phyloP scores from a whole-genome alignment of 2,113 vertebrate genomes.

The Platycercus adscitus region DNA sequence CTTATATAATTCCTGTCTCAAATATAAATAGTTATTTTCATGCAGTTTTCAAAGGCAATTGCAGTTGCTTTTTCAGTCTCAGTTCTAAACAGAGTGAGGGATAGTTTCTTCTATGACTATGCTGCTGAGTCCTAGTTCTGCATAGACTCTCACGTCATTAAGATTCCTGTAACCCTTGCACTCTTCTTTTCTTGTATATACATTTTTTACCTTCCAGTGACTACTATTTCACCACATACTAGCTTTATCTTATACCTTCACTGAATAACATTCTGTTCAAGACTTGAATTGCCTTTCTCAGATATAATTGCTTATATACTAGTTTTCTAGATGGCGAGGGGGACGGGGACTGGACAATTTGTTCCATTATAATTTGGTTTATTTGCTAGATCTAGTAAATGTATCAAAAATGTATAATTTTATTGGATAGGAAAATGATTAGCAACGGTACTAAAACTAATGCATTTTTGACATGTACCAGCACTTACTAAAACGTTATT shows the following conservation, averaged over 20 bases:
- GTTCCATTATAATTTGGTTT: neutral
- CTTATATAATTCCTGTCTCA: neutral
- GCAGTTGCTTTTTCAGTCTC: neutral
- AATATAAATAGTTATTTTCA: neutral
- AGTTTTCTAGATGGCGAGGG: neutral
- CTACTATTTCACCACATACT: neutral
- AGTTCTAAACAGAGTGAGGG: neutral
- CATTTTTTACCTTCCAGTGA: neutral
- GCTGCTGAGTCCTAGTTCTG: neutral
- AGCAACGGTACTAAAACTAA: neutral
- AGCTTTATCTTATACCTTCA: neutral
- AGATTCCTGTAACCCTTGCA: neutral
- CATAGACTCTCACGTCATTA: neutral
- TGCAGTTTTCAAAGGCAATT: neutral
- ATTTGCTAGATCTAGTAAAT: neutral
- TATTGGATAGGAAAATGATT: neutral
- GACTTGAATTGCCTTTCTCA: neutral
- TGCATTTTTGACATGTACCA: neutral
- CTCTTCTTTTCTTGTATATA: neutral
- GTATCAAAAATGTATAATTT: neutral
- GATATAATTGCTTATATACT: neutral
- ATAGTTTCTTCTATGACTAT: neutral
- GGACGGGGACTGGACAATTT: neutral
- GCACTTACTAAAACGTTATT: neutral
- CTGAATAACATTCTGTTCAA: neutral